These are phyloP conservation scores for Nylanderia fulva DNA, from an alignment of 1,140 invertebrate species.

Conservation along the genomic window DNA sequence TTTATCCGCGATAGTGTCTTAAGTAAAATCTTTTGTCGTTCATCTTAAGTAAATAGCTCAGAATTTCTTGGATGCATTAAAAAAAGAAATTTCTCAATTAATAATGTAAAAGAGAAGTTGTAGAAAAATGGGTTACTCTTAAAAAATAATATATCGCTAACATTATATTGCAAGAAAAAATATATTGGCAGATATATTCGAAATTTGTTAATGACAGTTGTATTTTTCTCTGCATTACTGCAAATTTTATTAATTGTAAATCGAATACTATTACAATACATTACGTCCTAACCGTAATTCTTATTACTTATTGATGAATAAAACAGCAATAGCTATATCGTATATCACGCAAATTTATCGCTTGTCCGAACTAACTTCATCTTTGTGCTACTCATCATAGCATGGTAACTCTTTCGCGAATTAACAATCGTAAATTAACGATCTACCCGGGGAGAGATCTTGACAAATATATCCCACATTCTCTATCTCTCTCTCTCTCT, in stretches of 20 bases:
- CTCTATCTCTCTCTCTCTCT: not conserved
- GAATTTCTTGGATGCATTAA: not conserved
- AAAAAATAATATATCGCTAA: not conserved
- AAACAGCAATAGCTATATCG: conserved; percentile 30
- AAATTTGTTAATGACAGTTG: not conserved
- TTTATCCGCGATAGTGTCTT: too few species aligned
- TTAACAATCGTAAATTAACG: conserved; percentile 62
- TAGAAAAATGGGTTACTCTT: not conserved
- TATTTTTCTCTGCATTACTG: conserved; percentile 15
- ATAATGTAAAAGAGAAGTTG: not conserved
- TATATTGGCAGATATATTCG: not conserved
- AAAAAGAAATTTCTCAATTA: conserved; percentile 19
- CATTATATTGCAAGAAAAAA: not conserved
- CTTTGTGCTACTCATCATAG: conserved; percentile 1
- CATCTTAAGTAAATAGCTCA: not conserved
- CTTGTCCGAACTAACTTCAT: conserved; percentile 22
- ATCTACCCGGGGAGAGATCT: conserved; percentile 51
- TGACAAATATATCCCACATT: conserved; percentile 44
- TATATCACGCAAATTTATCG: conserved; percentile 50
- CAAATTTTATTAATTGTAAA: conserved; percentile 30
- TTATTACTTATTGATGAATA: conserved; percentile 19
- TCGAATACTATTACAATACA: not conserved
- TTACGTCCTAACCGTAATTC: not conserved
- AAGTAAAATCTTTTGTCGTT: too few species aligned
- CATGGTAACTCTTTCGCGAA: conserved; percentile 50